Evolutionary conservation across 2,888 invertebrate genomes (phyloP), one percentile per base, ranked within the genome.

Genomic region (Phaedon cochleariae): DNA sequence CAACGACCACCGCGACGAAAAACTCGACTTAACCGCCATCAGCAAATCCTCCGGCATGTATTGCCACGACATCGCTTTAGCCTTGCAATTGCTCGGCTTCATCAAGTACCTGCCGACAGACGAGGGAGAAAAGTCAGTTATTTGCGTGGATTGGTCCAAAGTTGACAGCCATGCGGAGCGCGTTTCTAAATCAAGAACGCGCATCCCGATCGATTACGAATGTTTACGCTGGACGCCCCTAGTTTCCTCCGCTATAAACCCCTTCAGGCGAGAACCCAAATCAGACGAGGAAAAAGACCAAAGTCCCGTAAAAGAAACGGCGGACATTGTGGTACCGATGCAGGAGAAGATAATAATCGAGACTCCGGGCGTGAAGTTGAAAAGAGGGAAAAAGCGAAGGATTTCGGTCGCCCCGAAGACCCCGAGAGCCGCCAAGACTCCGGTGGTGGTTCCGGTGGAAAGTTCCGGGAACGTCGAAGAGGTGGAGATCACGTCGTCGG

Each of bases 201-300:
- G 96, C 18, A 90, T 97, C 61, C 88, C 89, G 58, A 90, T 97
- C 15, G 96, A 97, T 79, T 89, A 92, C 0, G 97, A 97, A 79
- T 93, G 95, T 77, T 85, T 97, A 12, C 87, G 96, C 65, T 98
- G 97, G 97, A 96, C 95, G 41, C 96, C 96, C 0, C 82, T 95
- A 2, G 84, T 95, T n/a, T 89, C 91, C 3, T 88, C 90, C 6
- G 87, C 90, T 2, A 86, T 90, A 0, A 90, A 90, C 83, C 90
- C 90, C 0, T 90, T 89, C 80, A 82, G 88, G 68, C 1, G 88
- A 68, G 86, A 87, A 60, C 86, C 85, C 12, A 81, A 83, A 72
- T 87, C 88, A 0, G 88, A 88, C 65, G 84, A 81, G 1, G 87
- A 88, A 1, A 84, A 80, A n/a, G 87, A 82, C n/a, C n/a, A 15